phyloP scores from a whole-genome alignment of 35 echinoderm and acorn worm species.

The Lytechinus pictus region DNA sequence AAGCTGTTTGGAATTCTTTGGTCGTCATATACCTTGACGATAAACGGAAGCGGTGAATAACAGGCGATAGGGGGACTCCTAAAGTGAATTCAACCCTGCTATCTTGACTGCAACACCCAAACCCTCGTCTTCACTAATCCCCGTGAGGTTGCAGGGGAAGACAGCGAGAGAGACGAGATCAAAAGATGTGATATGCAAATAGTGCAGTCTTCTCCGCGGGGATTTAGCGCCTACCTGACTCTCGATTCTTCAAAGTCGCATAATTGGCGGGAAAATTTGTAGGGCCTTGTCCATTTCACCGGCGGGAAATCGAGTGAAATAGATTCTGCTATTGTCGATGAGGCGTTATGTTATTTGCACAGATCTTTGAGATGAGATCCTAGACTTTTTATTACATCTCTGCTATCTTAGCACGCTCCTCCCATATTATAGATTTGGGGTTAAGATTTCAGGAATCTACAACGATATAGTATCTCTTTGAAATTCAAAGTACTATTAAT shows the following conservation, averaged over 20 bases:
- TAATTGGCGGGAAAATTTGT: conserved; percentile 18
- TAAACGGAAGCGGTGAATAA: background rate
- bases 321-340: background rate
- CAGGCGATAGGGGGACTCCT: background rate
- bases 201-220: conserved; percentile 7
- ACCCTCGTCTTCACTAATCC: background rate
- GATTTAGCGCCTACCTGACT: background rate
- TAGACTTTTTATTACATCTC: background rate
- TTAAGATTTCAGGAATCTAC: no score
- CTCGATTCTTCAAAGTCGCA: background rate
- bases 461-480: no score
- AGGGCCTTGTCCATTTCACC: background rate
- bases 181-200: background rate
- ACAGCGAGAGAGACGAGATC: background rate
- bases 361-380: background rate
- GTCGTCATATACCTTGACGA: background rate
- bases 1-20: background rate
- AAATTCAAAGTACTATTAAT: no score
- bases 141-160: background rate
- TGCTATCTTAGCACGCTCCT: no score
- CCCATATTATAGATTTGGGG: no score
- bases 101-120: background rate
- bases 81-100: background rate
- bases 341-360: background rate
- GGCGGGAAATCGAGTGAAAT: background rate